Evolutionary conservation across 2,797 vertebrate genomes (phyloP).

Genomic region (Pseudomugil tenellus): DNA sequence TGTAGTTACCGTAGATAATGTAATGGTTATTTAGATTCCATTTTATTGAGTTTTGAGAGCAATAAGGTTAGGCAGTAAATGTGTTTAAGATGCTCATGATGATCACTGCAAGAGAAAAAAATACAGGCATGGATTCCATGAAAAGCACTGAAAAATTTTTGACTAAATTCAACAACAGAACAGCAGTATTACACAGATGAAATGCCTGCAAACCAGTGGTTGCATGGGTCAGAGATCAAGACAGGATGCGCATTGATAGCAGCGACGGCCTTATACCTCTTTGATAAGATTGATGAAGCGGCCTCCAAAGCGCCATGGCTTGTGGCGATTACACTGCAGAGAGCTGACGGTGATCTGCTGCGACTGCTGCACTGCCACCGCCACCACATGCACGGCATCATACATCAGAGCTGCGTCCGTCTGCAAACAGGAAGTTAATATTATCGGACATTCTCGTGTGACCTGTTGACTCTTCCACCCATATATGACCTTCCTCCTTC

Average conservation of each 20-base stretch:
- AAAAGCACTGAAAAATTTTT: conserved; percentile 5
- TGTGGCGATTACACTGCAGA: conserved; percentile 96
- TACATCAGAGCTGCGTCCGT: conserved; percentile 97
- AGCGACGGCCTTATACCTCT: conserved; percentile 82
- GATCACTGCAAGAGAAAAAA: conserved; percentile 12
- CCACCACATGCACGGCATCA: conserved; percentile 95
- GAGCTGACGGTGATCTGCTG: conserved; percentile 98
- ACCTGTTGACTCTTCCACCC: conserved; percentile 44
- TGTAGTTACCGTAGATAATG: conserved; percentile 26
- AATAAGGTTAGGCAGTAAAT: conserved; percentile 10
- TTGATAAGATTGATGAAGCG: conserved; percentile 96
- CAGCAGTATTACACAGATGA: conserved; percentile 2
- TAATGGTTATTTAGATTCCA: conserved; percentile 16
- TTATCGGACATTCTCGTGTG: conserved; percentile 49
- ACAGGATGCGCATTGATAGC: not conserved
- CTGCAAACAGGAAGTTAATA: conserved; percentile 76
- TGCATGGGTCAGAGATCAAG: conserved; percentile 35
- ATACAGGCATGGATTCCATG: not conserved
- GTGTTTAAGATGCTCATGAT: conserved; percentile 11
- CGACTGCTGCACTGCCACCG: conserved; percentile 95
- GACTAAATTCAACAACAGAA: conserved; percentile 2
- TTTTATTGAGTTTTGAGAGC: conserved; percentile 9
- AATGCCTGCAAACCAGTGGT: conserved; percentile 20
- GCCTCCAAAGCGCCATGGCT: conserved; percentile 94
- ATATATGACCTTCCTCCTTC: conserved; percentile 43